Evolutionary conservation across 1,140 invertebrate genomes (phyloP).

Genomic region (Phenacoccus solenopsis): DNA sequence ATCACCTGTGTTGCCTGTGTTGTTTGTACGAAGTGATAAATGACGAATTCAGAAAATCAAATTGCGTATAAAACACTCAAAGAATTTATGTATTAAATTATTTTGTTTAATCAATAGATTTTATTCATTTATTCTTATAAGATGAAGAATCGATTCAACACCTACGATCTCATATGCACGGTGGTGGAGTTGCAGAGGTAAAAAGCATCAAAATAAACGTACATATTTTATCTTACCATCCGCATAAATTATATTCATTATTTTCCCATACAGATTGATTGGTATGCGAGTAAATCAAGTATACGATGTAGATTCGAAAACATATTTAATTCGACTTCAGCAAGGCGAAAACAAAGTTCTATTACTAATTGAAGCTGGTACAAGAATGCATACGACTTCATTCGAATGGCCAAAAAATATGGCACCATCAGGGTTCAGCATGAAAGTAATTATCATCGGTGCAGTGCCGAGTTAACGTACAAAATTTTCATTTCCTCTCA

Average conservation of each 20-base stretch:
- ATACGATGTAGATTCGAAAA: conserved; percentile 95
- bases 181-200: conserved; percentile 74
- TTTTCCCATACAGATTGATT: conserved; percentile 49
- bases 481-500: conserved; percentile 13
- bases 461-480: not conserved
- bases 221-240: no score
- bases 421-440: conserved; percentile 88
- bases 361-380: conserved; percentile 87
- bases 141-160: conserved; percentile 88
- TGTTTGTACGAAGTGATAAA: no score
- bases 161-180: conserved; percentile 75
- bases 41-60: no score
- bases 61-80: no score
- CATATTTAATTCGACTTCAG: conserved; percentile 85
- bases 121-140: conserved; percentile 27
- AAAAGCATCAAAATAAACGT: conserved; percentile 21
- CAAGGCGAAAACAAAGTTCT: conserved; percentile 69
- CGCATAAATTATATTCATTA: conserved; percentile 7
- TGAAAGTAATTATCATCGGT: conserved; percentile 61
- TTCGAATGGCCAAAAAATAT: conserved; percentile 99
- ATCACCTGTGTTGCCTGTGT: no score
- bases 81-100: no score
- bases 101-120: no score
- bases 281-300: conserved; percentile 92
- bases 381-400: conserved; percentile 80